Evolutionary conservation across 2,888 invertebrate genomes (phyloP).

Genomic region (Conchocele bisecta): DNA sequence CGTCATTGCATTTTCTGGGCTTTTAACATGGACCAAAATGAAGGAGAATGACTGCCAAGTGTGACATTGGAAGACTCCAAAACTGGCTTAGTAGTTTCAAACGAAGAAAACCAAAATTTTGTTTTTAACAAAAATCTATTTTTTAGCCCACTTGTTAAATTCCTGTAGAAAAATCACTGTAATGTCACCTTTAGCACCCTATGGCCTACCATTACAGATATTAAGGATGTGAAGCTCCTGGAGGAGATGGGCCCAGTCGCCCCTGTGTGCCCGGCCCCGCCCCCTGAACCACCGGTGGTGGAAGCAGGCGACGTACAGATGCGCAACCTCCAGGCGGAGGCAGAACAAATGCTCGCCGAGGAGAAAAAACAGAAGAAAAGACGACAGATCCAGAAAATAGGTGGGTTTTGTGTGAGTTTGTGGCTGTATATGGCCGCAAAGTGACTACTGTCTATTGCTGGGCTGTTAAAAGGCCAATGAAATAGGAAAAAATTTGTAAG

Average conservation of each 20-base stretch:
- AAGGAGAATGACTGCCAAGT: too few species aligned
- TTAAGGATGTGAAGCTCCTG: slow-evolving; percentile 42
- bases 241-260: slow-evolving; percentile 28
- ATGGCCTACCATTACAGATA: too few species aligned
- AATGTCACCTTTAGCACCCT: too few species aligned
- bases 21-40: too few species aligned
- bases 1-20: too few species aligned
- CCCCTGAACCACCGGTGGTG: neutral
- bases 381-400: slow-evolving; percentile 61
- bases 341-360: slow-evolving; percentile 35
- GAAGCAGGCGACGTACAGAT: neutral
- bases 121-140: too few species aligned
- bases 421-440: neutral
- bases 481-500: too few species aligned
- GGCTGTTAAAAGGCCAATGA: neutral
- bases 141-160: too few species aligned
- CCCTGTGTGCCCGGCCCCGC: neutral
- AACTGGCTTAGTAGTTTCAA: too few species aligned
- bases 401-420: slow-evolving; percentile 20
- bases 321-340: slow-evolving; percentile 38
- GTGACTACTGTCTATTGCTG: neutral
- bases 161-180: too few species aligned
- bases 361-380: slow-evolving; percentile 65
- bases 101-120: too few species aligned
- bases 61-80: too few species aligned